Base-by-base conservation (phyloP, 92 coral and sea anemone species). In the Heteractis magnifica region DNA sequence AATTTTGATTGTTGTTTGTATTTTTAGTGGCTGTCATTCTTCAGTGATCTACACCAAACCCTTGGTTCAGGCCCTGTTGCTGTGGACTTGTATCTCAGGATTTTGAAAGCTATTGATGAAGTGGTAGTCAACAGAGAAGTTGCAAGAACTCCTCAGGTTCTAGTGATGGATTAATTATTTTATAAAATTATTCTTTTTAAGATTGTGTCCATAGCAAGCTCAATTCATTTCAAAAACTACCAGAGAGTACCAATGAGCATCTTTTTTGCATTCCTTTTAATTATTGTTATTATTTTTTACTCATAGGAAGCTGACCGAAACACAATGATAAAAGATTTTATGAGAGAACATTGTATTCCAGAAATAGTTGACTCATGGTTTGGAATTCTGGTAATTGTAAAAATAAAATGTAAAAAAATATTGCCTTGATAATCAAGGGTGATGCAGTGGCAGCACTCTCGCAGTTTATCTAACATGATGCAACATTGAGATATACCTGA, bases 101-200 rank as follows among this genome's bases (percentile, higher is more conserved):
- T 95, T 70, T 88, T 95, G 70, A 92, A 95, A 80, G 91, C 98
- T 77, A 89, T 95, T 79, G 98, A 95, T 53, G 98, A 95, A 79
- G 96, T 92, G 80, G 98, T 95, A 21, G 95, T 95, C 1, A 95
- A 95, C 73, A 79, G 96, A 56, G 98, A 95, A 21, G 90, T 90
- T 53, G 88, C 80, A 15, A 89, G 97, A 65, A 92, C 94, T 20
- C 81, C 91, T 73, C 95, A 94, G 92, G 98, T 95, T 48, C 48
- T 52, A 68, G 53, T 49, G 55, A 74, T 44, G 78, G 9, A 49
- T 34, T 34, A 34, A 34, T 34, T 34, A 34, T 34, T 34, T 34
- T 34, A 34, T 34, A 34, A 34, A 34, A 34, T 34, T 34, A 58
- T 58, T 58, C 64, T n/a, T n/a, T n/a, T 58, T 10, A 58, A n/a